Evolutionary conservation across 2,113 vertebrate genomes (phyloP).

Genomic region (Girardinichthys multiradiatus): DNA sequence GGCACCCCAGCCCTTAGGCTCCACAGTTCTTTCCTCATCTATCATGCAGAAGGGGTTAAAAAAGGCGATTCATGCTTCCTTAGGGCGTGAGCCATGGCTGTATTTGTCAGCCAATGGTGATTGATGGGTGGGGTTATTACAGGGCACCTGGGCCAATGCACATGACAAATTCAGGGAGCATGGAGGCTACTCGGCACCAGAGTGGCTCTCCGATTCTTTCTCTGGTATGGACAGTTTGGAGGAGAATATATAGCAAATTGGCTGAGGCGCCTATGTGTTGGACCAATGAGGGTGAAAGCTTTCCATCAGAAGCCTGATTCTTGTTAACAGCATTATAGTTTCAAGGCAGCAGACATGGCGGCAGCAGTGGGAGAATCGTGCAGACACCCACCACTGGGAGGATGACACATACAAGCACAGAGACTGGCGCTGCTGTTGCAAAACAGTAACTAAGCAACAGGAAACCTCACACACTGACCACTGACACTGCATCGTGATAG

Average conservation of each 20-base stretch:
- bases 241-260: constrained; percentile 11
- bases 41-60: constrained; percentile 65
- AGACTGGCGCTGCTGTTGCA: constrained; percentile 62
- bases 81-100: constrained; percentile 35
- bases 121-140: constrained; percentile 72
- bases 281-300: constrained; percentile 28
- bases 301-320: constrained; percentile 30
- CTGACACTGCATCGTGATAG: constrained; percentile 68
- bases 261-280: constrained; percentile 4
- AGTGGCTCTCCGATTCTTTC: constrained; percentile 28
- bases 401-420: constrained; percentile 71
- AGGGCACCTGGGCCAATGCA: constrained; percentile 66
- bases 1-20: constrained; percentile 57
- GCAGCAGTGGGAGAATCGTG: constrained; percentile 60
- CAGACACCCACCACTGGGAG: constrained; percentile 68
- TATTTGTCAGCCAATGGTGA: constrained; percentile 64
- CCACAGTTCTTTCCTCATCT: constrained; percentile 54
- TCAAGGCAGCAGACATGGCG: constrained; percentile 50
- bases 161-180: constrained; percentile 27
- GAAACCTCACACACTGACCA: constrained; percentile 74
- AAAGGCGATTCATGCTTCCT: constrained; percentile 68
- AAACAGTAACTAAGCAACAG: constrained; percentile 76
- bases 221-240: constrained; percentile 2
- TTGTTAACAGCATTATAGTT: constrained; percentile 55
- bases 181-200: constrained; percentile 34